These are phyloP conservation scores for Gonioctena quinquepunctata DNA, from an alignment of 1,140 invertebrate species.

Conservation along the genomic window DNA sequence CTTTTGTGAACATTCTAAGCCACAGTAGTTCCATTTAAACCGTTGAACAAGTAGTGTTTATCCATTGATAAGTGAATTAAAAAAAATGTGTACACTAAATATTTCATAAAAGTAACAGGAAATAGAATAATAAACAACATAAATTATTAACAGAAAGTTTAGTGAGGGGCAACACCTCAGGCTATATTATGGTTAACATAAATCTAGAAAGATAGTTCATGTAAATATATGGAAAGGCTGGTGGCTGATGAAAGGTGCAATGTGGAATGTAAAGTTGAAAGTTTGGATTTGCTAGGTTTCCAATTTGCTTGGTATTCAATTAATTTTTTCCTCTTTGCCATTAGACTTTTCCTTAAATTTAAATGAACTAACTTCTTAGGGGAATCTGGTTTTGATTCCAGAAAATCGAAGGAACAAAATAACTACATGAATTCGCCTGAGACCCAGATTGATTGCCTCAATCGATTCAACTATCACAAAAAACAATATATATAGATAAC, in stretches of 20 bases:
- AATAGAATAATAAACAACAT: background rate
- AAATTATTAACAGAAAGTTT: conserved; percentile 3
- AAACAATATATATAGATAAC: conserved; percentile 9
- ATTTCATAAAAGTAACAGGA: background rate
- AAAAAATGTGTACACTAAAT: background rate
- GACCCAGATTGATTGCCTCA: background rate
- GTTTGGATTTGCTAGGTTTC: too few relatives aligned
- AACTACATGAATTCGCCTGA: background rate
- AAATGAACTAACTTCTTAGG: too few relatives aligned
- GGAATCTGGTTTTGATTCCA: too few relatives aligned
- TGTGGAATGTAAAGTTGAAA: too few relatives aligned
- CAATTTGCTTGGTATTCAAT: too few relatives aligned
- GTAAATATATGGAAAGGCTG: background rate
- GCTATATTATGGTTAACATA: conserved; percentile 6
- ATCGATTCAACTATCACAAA: conserved; percentile 7
- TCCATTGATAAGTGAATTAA: background rate
- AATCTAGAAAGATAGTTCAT: background rate
- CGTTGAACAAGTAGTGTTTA: background rate
- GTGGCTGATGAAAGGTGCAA: background rate
- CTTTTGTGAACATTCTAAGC: background rate
- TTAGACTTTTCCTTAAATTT: too few relatives aligned
- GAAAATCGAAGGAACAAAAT: background rate
- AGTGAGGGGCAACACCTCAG: background rate
- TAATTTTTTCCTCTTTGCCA: too few relatives aligned
- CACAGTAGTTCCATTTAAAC: background rate